These are phyloP conservation scores for Corythornis vintsioides DNA, from an alignment of 2,113 vertebrate genomes.

Conservation along the genomic window DNA sequence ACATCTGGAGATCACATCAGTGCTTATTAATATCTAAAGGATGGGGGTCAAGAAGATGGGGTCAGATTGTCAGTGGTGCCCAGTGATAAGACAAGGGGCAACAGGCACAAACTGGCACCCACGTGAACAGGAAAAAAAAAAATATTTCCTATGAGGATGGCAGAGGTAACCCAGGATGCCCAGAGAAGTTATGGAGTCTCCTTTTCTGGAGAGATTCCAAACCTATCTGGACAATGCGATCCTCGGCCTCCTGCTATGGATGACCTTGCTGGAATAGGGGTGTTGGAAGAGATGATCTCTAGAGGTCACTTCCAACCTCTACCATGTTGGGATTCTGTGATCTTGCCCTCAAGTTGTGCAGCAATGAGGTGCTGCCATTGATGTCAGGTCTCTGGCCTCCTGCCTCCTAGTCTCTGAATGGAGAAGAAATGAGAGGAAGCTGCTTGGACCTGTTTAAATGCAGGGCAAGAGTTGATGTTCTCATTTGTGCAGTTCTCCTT, in stretches of 20 bases:
- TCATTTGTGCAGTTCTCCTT: not conserved
- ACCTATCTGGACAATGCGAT: not conserved
- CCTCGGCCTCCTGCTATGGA: not conserved
- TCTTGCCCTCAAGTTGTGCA: fast-evolving
- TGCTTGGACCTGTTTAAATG: not conserved
- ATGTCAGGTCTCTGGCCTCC: not conserved
- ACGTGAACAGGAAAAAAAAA: not conserved
- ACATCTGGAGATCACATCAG: too few relatives aligned
- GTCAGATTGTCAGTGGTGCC: not conserved
- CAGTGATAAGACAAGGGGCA: not conserved
- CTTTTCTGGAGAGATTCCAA: not conserved
- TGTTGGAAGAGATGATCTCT: not conserved
- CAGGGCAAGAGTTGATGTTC: not conserved
- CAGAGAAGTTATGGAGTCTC: not conserved
- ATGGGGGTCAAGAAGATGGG: not conserved
- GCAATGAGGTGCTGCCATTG: not conserved
- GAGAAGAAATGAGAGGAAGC: not conserved
- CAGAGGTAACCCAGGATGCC: not conserved
- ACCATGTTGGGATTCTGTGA: not conserved
- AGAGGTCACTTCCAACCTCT: not conserved
- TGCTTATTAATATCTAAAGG: not conserved
- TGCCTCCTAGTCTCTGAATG: not conserved
- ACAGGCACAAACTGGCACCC: not conserved
- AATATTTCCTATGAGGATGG: not conserved
- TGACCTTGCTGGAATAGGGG: not conserved